A percentile compares a stretch with the other conserved stretches of the same genome.
These are phyloP conservation scores for Drosophila ambigua DNA, from an alignment of 1,140 invertebrate species.

Conservation along the genomic window DNA sequence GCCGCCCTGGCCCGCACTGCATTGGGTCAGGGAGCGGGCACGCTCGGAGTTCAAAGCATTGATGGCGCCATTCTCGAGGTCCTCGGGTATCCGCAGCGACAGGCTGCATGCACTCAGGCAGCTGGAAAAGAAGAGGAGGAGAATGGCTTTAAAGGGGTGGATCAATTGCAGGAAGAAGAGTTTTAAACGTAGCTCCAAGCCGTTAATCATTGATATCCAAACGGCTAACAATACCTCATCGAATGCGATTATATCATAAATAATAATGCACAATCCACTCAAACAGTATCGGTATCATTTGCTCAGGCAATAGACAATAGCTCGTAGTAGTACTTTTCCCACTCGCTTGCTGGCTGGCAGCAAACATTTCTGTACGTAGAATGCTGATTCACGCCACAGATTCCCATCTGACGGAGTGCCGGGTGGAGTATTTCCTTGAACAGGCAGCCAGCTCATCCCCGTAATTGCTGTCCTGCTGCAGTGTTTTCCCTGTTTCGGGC, in stretches of 20 bases:
- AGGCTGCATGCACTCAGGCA: constrained; percentile 63
- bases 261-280: too few relatives aligned
- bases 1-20: constrained; percentile 23
- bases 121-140: constrained; percentile 25
- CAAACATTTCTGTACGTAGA: too few relatives aligned
- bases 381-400: too few relatives aligned
- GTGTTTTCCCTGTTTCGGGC: constrained; percentile 26
- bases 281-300: too few relatives aligned
- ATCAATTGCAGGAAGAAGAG: background rate
- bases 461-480: background rate
- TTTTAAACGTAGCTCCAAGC: too few relatives aligned
- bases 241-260: too few relatives aligned
- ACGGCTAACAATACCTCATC: too few relatives aligned
- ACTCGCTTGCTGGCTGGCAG: too few relatives aligned
- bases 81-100: constrained; percentile 72
- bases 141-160: too few relatives aligned
- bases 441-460: background rate
- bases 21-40: constrained; percentile 64
- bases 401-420: too few relatives aligned
- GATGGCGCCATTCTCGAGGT: constrained; percentile 69
- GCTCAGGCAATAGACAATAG: background rate
- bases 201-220: too few relatives aligned
- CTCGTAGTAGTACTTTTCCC: background rate
- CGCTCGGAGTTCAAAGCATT: constrained; percentile 70
- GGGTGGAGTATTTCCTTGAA: background rate